Base-by-base conservation (phyloP, 1,140 invertebrate genomes). In the Dinoponera quadriceps region DNA sequence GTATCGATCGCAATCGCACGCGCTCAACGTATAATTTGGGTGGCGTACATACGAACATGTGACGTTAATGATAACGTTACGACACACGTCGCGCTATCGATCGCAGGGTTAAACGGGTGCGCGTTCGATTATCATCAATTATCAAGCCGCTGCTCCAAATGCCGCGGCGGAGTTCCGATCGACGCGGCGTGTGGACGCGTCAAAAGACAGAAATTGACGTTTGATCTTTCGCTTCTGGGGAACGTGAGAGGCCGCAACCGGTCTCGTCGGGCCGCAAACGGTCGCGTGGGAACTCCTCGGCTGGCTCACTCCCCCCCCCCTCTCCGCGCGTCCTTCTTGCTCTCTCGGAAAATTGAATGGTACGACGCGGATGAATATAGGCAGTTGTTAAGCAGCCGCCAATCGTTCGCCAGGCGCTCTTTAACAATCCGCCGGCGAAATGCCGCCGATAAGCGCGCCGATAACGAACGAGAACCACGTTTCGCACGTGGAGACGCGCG, bases 341-440 rank as follows among this genome's bases (percentile, higher is more conserved):
- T 65, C 62, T 62, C 82, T 33, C 69, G 85, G 83, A 87, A 90
- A 91, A 91, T 90, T 91, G 86, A 92, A 91, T 82, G 85, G 73
- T 89, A 88, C 78, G 75, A 80, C 25, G 81, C 25, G 83, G 71
- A 82, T 68, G 71, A 88, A 63, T 66, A 84, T 83, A 85, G 83
- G 66, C 85, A 83, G 89, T 88, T 78, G 86, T 86, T 87, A 86
- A 55, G 33, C 68, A 49, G 68, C 18, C 14, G 73, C 77, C 74
- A 84, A 88, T 89, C 82, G 86, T 59, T 82, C 62, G 62, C 38
- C 63, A 22, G 44, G 22, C 57, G 57, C 54, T 86, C 38, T 55
- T 88, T 81, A 59, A 65, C 69, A 84, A 87, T 87, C 69, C 68
- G 22, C 57, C 20, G 44, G 51, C 68, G 60, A 84, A 86, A 90